Evolutionary conservation across 2,888 invertebrate genomes (phyloP), one percentile per base, ranked within the genome.

Genomic region (Pyralis farinalis): DNA sequence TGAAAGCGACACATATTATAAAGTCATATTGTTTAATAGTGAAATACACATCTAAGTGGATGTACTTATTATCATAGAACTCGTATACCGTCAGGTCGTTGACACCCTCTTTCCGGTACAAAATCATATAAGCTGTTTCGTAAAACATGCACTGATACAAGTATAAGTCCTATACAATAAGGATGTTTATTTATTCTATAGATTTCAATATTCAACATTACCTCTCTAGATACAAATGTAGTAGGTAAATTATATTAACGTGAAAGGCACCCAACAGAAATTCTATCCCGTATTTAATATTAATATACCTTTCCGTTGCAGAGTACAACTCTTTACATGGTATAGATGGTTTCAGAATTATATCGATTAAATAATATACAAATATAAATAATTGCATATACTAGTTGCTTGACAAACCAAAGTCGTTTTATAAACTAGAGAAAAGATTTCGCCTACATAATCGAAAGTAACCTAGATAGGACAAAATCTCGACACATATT

Each of bases 11-110:
- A 80, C 71, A 80, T 71, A 80, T 65, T 82, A 83, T 79, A 75
- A 74, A 71, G 58, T 59, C 71, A 71, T 64, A 71, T 66, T 71
- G 63, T 77, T 79, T 87, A 85, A 86, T 87, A 87, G 87, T 76
- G 70, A 82, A 75, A 85, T 85, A 80, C 82, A 87, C 77, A 79
- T 72, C 72, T 79, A 79, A 64, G 62, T 81, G 79, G 80, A 77
- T 71, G 64, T 70, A 59, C 71, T 65, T 63, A 63, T 63, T 46
- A 72, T 68, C 71, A 75, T 75, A 74, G 68, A 58, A 68, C 66
- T 49, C 58, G 58, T 60, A 46, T 51, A 60, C 47, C 52, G 54
- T 49, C 52, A 66, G 55, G 63, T 69, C 64, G 56, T 61, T 58
- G 58, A 63, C 56, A 55, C 63, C 69, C 74, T 61, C 60, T 65